A percentile compares a stretch with the other conserved stretches of the same genome.
These are phyloP conservation scores for Felis chaus DNA, from an alignment of 2,113 vertebrate genomes.

Conservation along the genomic window DNA sequence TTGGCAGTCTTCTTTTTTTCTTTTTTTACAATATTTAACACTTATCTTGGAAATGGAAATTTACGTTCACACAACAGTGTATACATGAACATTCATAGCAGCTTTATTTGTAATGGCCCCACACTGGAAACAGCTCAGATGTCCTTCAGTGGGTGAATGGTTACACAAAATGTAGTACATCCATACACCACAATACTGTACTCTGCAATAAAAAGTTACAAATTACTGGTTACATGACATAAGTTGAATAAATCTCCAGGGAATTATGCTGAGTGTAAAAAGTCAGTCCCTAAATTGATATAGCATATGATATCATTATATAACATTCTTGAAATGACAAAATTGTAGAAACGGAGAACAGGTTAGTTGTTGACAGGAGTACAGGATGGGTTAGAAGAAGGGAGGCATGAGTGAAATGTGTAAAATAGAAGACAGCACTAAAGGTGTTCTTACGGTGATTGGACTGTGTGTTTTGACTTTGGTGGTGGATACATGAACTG, in stretches of 20 bases:
- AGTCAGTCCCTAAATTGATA: neutral
- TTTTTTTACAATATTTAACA: neutral
- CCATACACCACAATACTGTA: neutral
- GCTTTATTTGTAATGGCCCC: neutral
- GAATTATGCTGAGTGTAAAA: neutral
- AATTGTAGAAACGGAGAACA: neutral
- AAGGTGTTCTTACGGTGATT: neutral
- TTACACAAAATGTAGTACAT: neutral
- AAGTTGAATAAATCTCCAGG: neutral
- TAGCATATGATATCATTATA: neutral
- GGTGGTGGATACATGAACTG: neutral
- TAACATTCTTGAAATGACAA: neutral
- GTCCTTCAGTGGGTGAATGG: neutral
- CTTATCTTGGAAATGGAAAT: neutral
- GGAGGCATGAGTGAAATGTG: neutral
- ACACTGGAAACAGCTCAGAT: neutral
- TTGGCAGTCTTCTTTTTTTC: constrained; percentile 8
- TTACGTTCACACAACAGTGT: neutral
- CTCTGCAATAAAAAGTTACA: neutral
- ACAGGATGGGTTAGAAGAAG: neutral
- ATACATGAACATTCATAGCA: neutral
- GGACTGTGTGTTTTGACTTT: neutral
- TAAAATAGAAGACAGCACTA: neutral
- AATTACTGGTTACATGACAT: neutral
- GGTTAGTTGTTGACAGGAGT: neutral